Evolutionary conservation across 2,888 invertebrate species (phyloP).

Genomic region (Eurytoma adleriae): DNA sequence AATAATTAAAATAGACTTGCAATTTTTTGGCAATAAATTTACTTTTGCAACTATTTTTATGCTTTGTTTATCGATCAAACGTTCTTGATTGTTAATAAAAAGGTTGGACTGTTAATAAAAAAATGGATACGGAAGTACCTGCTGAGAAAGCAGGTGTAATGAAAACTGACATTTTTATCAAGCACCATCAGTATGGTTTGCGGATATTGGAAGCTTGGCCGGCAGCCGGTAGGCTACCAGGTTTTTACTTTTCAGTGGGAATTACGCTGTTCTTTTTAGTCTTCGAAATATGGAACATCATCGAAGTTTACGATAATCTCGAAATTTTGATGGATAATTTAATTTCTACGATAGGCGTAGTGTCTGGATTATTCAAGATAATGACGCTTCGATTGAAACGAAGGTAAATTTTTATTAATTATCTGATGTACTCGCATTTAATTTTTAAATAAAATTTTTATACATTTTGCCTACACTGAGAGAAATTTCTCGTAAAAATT

Average conservation of each 20-base stretch:
- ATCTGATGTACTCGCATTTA: too few relatives aligned
- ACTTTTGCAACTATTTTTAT: too few relatives aligned
- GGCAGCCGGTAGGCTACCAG: not conserved
- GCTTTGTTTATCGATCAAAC: too few relatives aligned
- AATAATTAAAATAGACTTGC: too few relatives aligned
- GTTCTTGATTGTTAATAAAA: too few relatives aligned
- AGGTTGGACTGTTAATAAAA: not conserved
- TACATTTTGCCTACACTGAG: too few relatives aligned
- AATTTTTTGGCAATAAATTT: too few relatives aligned
- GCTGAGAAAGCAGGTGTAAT: not conserved
- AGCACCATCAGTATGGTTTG: conserved; percentile 43
- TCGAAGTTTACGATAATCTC: conserved; percentile 29
- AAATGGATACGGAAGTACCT: too few relatives aligned
- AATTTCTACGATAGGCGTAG: conserved; percentile 43
- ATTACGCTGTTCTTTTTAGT: conserved; percentile 27
- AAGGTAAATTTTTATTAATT: conserved; percentile 10
- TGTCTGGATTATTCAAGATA: conserved; percentile 33
- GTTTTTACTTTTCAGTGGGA: conserved; percentile 28
- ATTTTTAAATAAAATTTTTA: too few relatives aligned
- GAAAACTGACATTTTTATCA: conserved; percentile 28
- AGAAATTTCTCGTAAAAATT: too few relatives aligned
- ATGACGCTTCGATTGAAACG: conserved; percentile 22
- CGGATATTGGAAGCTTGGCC: conserved; percentile 42
- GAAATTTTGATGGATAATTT: conserved; percentile 49
- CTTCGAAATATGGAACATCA: conserved; percentile 42